Conservation (phyloP, 2,113 vertebrate genomes). For the Pteronura brasiliensis region DNA sequence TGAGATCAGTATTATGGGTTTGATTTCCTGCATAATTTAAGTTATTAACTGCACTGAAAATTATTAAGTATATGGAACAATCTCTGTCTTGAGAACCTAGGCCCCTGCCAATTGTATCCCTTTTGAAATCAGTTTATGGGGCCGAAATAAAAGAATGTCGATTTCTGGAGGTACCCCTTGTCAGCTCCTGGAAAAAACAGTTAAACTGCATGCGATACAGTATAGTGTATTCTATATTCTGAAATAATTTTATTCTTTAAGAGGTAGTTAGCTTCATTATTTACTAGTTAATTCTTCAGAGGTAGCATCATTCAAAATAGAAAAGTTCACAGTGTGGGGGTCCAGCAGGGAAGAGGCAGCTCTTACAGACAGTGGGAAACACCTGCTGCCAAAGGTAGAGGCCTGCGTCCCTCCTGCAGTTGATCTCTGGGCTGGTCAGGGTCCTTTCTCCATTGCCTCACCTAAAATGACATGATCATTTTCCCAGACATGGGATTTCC, state of each 20-base stretch:
- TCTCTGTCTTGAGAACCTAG: background rate
- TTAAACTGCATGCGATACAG: background rate
- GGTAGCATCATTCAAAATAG: background rate
- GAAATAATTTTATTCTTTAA: constrained; percentile 36
- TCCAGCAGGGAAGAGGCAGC: background rate
- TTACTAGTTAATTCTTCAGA: constrained; percentile 16
- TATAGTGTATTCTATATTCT: constrained; percentile 23
- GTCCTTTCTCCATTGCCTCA: background rate
- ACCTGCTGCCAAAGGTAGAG: too few relatives aligned
- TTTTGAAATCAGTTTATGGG: background rate
- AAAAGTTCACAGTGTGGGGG: background rate
- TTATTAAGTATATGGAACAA: background rate
- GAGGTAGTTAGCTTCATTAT: background rate
- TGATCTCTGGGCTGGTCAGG: background rate
- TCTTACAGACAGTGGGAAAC: background rate
- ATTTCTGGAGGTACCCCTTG: background rate
- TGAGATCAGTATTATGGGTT: background rate
- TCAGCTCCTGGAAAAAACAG: background rate
- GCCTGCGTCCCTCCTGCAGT: rapidly evolving
- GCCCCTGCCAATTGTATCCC: background rate
- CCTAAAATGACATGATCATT: background rate
- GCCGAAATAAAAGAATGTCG: background rate
- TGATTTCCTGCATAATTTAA: background rate
- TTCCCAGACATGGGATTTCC: background rate
- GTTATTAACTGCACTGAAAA: background rate